Evolutionary conservation across 92 coral and sea anemone species (phyloP).

Genomic region (Parazoanthus darwini): DNA sequence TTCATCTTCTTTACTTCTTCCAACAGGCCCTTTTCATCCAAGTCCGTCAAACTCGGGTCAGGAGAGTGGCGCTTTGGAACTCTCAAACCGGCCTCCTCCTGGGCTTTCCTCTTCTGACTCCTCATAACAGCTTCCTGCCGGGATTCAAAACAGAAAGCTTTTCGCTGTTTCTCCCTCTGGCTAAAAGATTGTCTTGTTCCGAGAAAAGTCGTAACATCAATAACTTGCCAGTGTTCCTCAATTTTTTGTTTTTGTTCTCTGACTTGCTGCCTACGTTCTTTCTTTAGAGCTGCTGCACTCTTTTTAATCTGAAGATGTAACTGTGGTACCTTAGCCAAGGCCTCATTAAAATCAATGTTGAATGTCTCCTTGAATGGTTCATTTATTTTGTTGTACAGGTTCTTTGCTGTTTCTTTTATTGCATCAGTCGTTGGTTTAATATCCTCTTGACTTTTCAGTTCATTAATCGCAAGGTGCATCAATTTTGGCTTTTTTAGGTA

Average conservation of each 20-base stretch:
- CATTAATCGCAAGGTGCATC: conserved; percentile 12
- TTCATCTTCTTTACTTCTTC: conserved; percentile 39
- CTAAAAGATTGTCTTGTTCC: conserved; percentile 38
- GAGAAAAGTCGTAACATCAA: conserved; percentile 31
- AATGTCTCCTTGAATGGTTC: conserved; percentile 30
- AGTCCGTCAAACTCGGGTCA: conserved; percentile 12
- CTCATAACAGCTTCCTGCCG: background rate
- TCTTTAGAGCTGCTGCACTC: conserved; percentile 21
- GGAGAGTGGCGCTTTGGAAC: conserved; percentile 32
- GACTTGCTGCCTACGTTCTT: conserved; percentile 34
- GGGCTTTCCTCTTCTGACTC: conserved; percentile 6
- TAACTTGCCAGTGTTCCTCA: conserved; percentile 46
- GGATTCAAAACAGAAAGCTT: conserved; percentile 19
- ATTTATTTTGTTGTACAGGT: conserved; percentile 32
- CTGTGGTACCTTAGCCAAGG: conserved; percentile 38
- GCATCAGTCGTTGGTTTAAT: conserved; percentile 17
- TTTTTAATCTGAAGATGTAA: conserved; percentile 36
- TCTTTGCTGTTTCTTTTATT: conserved; percentile 36
- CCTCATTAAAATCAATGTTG: conserved; percentile 29
- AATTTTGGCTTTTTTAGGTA: conserved; percentile 8
- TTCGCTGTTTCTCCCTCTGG: conserved; percentile 27
- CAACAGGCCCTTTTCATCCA: conserved; percentile 39
- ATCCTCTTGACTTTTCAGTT: conserved; percentile 5
- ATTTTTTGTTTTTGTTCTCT: conserved; percentile 30
- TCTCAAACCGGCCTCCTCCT: conserved; percentile 32